These are phyloP conservation scores for Cyclura pinguis DNA, from an alignment of 2,797 vertebrate species.

Conservation along the genomic window DNA sequence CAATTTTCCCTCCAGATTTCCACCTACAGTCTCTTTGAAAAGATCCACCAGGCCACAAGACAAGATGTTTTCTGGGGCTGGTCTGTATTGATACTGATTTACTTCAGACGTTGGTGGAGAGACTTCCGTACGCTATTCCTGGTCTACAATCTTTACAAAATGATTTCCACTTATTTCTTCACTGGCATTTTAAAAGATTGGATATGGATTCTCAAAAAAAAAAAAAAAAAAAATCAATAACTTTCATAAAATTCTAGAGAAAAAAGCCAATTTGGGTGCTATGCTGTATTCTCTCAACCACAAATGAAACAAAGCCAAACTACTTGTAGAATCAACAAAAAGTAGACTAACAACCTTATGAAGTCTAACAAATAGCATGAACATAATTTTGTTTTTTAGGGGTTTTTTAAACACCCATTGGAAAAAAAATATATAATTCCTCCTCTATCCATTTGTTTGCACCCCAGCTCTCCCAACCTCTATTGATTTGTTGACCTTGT, in stretches of 20 bases:
- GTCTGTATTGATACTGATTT: slow-evolving; percentile 49
- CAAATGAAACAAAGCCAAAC: not conserved
- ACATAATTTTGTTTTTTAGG: not conserved
- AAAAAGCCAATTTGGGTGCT: not conserved
- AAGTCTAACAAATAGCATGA: not conserved
- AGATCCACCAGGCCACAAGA: slow-evolving; percentile 30
- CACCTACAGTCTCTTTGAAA: slow-evolving; percentile 46
- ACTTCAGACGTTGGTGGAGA: slow-evolving; percentile 29
- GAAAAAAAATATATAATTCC: too few species aligned
- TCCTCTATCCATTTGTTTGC: not conserved
- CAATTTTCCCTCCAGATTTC: slow-evolving; percentile 58
- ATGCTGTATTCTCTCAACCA: not conserved
- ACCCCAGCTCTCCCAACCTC: not conserved
- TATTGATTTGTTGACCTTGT: too few species aligned
- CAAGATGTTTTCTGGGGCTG: slow-evolving; percentile 35
- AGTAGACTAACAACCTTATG: too few species aligned
- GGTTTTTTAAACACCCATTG: too few species aligned
- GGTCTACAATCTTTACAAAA: slow-evolving; percentile 2
- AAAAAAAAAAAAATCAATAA: not conserved
- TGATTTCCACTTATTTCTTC: not conserved
- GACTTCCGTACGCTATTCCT: slow-evolving; percentile 23
- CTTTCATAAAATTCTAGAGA: not conserved
- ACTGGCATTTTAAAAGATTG: slow-evolving; percentile 19
- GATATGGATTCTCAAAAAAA: too few species aligned
- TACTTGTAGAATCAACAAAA: not conserved